Evolutionary conservation across 1,140 invertebrate genomes (phyloP), one percentile per base, ranked within the genome.

Genomic region (Cyclina sinensis): DNA sequence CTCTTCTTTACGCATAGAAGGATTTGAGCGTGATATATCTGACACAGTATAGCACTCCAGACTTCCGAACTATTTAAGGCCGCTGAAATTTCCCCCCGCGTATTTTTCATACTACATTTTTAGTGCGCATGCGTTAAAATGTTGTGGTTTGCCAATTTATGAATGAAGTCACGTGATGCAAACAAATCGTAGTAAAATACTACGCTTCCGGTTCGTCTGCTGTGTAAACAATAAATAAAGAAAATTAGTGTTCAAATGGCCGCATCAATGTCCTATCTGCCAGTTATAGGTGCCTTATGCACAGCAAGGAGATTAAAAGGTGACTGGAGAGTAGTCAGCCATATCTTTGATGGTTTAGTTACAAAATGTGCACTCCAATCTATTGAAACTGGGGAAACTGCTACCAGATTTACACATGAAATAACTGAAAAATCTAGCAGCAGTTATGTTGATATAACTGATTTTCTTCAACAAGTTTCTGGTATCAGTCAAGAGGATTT

Each of bases 111-210:
- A 43, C 5, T 7, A 43, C 43, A 14, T 43, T 43, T 43, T 43
- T 43, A 43, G 43, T 43, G 43, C 43, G 43, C 43, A 43, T 43
- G 43, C 43, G 43, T 43, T 7, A 43, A 4, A 7, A 43, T 43
- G 43, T 4, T 43, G n/a, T 43, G 43, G 5, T 14, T 43, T 4
- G 43, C 5, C 7, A 57, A 30, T 65, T 65, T 30, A 65, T 65
- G 24, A 65, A 65, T 65, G 62, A 65, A 65, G 32, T 65, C 62
- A 65, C 62, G 62, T 65, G 62, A 65, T 32, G 62, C 30, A 65
- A 65, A 65, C 62, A 65, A 35, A 32, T 32, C 24, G 32, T 65
- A 65, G 32, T 65, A 65, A 65, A 65, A 57, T n/a, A 24, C 43
- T 43, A 43, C 43, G 14, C 43, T 43, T 43, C 43, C 43, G 43